Evolutionary conservation across 2,113 vertebrate species (phyloP).

Genomic region (Myiozetetes cayanensis): DNA sequence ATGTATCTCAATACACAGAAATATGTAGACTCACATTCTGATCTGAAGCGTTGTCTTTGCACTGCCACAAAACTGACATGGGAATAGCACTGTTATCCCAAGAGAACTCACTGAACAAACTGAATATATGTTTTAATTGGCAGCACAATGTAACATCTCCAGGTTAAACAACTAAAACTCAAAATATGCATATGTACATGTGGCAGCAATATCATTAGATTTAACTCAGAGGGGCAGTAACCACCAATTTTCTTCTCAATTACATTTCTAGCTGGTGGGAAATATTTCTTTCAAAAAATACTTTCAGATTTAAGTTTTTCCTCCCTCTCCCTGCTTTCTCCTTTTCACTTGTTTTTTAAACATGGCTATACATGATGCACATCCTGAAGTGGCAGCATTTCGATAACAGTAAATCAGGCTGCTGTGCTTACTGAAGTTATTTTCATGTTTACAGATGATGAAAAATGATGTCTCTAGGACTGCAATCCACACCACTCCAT

Average conservation of each 20-base stretch:
- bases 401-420: background rate
- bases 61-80: background rate
- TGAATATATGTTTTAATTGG: background rate
- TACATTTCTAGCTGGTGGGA: background rate
- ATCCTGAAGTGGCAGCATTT: background rate
- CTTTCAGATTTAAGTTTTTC: background rate
- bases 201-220: background rate
- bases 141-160: background rate
- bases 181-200: fast-evolving
- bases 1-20: background rate
- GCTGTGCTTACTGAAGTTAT: background rate
- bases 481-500: background rate
- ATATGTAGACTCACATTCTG: background rate
- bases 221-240: background rate
- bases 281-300: background rate
- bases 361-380: background rate
- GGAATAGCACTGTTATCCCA: background rate
- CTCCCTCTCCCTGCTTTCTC: background rate
- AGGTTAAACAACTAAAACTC: background rate
- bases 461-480: constrained; percentile 18
- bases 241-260: background rate
- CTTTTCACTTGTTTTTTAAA: background rate
- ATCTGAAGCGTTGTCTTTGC: background rate
- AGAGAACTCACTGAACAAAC: background rate
- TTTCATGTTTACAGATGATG: constrained; percentile 25